Conservation (phyloP, 2,797 vertebrate species). For the Knipowitschia caucasica region DNA sequence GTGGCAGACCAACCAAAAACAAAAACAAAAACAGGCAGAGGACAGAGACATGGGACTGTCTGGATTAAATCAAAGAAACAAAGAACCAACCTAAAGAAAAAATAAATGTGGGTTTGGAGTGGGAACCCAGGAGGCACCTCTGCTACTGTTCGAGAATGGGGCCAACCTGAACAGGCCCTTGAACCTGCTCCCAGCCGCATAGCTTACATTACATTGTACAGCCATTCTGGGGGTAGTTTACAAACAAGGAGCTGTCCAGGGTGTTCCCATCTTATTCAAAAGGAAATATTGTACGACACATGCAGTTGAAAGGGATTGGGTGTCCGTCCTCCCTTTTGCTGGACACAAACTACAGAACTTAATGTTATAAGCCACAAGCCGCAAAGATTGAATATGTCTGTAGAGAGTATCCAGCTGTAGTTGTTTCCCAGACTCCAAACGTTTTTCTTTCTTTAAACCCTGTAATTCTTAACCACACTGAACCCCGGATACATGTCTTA, state of each 20-base stretch:
- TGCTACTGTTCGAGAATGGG: slow-evolving; percentile 74
- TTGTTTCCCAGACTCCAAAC: slow-evolving; percentile 79
- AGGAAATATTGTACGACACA: slow-evolving; percentile 28
- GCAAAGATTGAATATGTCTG: slow-evolving; percentile 35
- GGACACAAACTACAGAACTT: slow-evolving; percentile 59
- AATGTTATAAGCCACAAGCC: slow-evolving; percentile 18
- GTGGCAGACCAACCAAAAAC: slow-evolving; percentile 89
- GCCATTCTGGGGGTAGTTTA: slow-evolving; percentile 36
- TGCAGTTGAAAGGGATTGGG: slow-evolving; percentile 20
- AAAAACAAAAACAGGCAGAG: slow-evolving; percentile 92
- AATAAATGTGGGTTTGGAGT: slow-evolving; percentile 81
- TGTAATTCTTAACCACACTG: slow-evolving; percentile 34
- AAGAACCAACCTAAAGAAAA: slow-evolving; percentile 78
- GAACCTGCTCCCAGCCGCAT: slow-evolving; percentile 39
- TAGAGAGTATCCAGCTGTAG: slow-evolving; percentile 64
- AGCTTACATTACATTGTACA: not conserved
- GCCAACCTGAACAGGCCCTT: slow-evolving; percentile 41
- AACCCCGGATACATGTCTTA: slow-evolving; percentile 37
- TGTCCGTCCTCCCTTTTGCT: slow-evolving; percentile 45
- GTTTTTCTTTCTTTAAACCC: slow-evolving; percentile 45
- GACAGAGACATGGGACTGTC: slow-evolving; percentile 79
- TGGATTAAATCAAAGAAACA: slow-evolving; percentile 79
- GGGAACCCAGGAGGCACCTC: slow-evolving; percentile 83
- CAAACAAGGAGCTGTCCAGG: slow-evolving; percentile 42
- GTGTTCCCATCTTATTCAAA: slow-evolving; percentile 34